Conservation (phyloP, 2,888 invertebrate species). For the Isotomurus palustris region DNA sequence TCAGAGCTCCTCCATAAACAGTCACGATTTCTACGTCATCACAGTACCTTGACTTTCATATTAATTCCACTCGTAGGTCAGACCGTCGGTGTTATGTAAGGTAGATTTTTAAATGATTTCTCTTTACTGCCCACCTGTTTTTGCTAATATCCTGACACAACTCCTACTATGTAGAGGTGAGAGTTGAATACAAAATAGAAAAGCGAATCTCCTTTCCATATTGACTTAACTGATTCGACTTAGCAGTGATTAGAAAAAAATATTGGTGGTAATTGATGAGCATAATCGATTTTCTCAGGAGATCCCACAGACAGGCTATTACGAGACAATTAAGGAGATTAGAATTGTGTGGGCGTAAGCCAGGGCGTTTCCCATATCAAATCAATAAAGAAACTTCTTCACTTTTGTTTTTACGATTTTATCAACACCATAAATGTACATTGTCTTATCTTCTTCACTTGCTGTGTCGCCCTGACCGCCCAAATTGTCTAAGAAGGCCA, state of each 20-base stretch:
- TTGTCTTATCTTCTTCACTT: background rate
- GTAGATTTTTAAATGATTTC: too few species aligned
- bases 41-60: too few species aligned
- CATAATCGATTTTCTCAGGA: background rate
- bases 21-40: too few species aligned
- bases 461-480: background rate
- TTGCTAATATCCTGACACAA: too few species aligned
- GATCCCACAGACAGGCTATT: background rate
- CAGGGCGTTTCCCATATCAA: conserved; percentile 27
- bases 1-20: too few species aligned
- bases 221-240: background rate
- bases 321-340: background rate
- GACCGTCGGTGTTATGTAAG: too few species aligned
- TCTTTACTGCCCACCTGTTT: too few species aligned
- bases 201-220: background rate
- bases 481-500: conserved; percentile 29
- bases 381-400: conserved; percentile 7
- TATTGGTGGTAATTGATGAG: background rate
- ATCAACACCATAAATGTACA: background rate
- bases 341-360: conserved; percentile 22
- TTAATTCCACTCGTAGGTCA: too few species aligned
- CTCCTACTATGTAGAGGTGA: too few species aligned
- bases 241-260: too few species aligned
- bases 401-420: background rate
- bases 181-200: too few species aligned